A percentile compares a stretch with the other conserved stretches of the same genome.
phyloP scores from a whole-genome alignment of 2,888 invertebrate genomes.

The Capitulum mitella region DNA sequence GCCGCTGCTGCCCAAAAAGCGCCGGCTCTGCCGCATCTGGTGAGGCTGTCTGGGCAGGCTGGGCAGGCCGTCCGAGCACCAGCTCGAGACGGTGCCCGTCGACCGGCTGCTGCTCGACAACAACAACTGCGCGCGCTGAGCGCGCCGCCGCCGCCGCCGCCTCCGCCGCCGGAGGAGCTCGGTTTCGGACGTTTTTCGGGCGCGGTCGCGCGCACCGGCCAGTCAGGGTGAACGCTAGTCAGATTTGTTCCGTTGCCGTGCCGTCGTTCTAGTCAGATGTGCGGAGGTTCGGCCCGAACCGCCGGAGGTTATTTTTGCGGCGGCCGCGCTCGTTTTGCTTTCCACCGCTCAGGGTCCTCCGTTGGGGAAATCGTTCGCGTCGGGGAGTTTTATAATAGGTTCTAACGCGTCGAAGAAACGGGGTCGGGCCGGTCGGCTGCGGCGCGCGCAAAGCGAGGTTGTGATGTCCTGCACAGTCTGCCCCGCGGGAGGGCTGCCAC shows the following conservation, averaged over 20 bases:
- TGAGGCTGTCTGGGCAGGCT: slow-evolving; percentile 46
- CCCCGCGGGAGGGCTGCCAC: background rate
- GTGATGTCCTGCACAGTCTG: background rate
- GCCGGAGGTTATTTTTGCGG: background rate
- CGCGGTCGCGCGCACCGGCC: no score
- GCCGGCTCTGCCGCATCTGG: slow-evolving; percentile 77
- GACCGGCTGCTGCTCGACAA: background rate
- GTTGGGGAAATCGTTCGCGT: background rate
- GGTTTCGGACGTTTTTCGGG: background rate
- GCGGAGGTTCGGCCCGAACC: background rate
- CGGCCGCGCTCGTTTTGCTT: background rate
- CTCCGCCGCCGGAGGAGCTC: background rate
- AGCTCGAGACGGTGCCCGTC: background rate
- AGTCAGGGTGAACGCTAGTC: no score
- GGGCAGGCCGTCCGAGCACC: background rate
- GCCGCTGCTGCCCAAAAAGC: slow-evolving; percentile 64
- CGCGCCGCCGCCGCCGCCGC: background rate
- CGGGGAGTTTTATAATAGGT: no score
- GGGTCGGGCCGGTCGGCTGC: background rate
- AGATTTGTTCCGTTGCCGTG: no score
- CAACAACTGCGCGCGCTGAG: background rate
- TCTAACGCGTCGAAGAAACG: background rate
- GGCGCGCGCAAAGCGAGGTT: background rate
- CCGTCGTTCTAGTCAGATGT: background rate
- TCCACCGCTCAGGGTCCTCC: background rate